These are phyloP conservation scores for Parnassius mnemosyne DNA, from an alignment of 2,888 invertebrate species.

Conservation along the genomic window DNA sequence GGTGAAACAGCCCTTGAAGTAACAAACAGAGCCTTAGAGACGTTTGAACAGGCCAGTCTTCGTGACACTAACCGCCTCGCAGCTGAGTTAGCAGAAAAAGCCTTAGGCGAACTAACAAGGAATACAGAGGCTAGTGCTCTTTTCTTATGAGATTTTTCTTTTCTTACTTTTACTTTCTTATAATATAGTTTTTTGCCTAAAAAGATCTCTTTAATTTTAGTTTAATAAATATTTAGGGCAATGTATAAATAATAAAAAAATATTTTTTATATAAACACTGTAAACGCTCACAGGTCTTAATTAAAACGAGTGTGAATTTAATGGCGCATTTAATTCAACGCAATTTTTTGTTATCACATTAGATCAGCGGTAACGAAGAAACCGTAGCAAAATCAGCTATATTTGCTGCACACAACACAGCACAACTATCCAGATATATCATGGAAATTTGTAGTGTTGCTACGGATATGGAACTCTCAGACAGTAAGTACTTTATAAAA, in stretches of 20 bases:
- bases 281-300: no score
- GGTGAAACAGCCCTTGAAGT: constrained; percentile 60
- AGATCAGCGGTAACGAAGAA: constrained; percentile 67
- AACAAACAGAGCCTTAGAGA: constrained; percentile 52
- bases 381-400: constrained; percentile 55
- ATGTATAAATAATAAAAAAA: no score
- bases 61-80: constrained; percentile 53
- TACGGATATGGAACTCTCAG: constrained; percentile 56
- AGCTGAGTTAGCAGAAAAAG: constrained; percentile 55
- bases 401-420: constrained; percentile 62
- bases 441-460: constrained; percentile 59
- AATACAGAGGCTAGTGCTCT: constrained; percentile 44
- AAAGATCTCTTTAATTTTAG: no score
- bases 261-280: no score
- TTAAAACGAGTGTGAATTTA: no score
- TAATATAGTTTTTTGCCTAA: no score
- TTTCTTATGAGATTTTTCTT: neutral
- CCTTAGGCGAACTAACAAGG: constrained; percentile 54
- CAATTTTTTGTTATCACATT: constrained; percentile 1
- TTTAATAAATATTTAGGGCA: no score
- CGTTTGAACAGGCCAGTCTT: constrained; percentile 52
- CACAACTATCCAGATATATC: constrained; percentile 63
- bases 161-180: no score
- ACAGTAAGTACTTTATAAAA: constrained; percentile 52
- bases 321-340: neutral